These are phyloP conservation scores for Ommatoiulus sabulosus DNA, from an alignment of 2,888 invertebrate species.

Conservation along the genomic window DNA sequence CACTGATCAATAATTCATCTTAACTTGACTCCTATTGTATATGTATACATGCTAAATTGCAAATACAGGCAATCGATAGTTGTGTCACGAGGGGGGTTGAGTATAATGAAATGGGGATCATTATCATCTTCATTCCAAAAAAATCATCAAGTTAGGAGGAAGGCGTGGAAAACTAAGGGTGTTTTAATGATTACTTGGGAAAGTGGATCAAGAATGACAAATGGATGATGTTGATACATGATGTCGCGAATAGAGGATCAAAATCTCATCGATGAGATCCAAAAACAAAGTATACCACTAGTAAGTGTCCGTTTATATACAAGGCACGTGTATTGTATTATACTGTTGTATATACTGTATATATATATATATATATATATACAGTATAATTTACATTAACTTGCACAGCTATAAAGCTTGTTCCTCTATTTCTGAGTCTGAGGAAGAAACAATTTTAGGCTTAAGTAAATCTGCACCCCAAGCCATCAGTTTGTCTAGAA, in stretches of 20 bases:
- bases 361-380: too few relatives aligned
- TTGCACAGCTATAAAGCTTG: too few relatives aligned
- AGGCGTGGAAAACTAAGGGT: slow-evolving; percentile 38
- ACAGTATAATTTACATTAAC: too few relatives aligned
- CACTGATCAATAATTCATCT: neutral
- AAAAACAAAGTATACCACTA: neutral
- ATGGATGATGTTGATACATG: slow-evolving; percentile 33
- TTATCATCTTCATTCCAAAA: neutral
- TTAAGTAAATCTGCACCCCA: neutral
- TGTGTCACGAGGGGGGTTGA: neutral
- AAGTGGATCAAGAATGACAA: slow-evolving; percentile 40
- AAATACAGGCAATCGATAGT: slow-evolving; percentile 8
- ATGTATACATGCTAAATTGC: neutral
- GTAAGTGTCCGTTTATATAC: neutral
- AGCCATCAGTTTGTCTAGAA: neutral
- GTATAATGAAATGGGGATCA: slow-evolving; percentile 22
- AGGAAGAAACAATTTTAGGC: neutral
- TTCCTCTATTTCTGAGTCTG: neutral
- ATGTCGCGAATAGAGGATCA: neutral
- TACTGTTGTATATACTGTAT: too few relatives aligned
- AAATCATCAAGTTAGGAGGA: neutral
- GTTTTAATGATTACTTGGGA: slow-evolving; percentile 21
- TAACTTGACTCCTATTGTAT: neutral
- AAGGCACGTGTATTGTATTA: too few relatives aligned
- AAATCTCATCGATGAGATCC: neutral